phyloP scores from a whole-genome alignment of 2,797 vertebrate genomes.

The Melopsittacus undulatus region DNA sequence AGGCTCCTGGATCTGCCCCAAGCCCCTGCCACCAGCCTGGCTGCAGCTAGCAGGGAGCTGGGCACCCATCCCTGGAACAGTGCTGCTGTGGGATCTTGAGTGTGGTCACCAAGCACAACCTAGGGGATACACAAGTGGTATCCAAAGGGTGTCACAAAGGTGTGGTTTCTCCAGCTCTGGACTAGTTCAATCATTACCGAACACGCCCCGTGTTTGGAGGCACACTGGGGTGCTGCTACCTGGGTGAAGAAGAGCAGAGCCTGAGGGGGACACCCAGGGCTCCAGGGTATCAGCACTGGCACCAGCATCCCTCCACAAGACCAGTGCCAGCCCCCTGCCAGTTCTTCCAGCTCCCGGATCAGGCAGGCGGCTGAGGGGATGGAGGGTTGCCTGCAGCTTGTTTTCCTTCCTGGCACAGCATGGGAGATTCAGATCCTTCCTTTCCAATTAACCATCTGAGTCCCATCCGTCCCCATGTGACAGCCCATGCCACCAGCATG shows the following conservation, averaged over 20 bases:
- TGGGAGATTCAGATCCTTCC: background rate
- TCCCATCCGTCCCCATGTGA: background rate
- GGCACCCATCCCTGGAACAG: background rate
- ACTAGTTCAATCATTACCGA: fast-evolving
- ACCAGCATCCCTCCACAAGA: background rate
- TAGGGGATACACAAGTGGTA: too few species aligned
- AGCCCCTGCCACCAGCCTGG: background rate
- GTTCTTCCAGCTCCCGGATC: background rate
- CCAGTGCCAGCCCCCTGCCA: fast-evolving
- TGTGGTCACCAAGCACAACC: fast-evolving
- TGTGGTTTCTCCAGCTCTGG: background rate
- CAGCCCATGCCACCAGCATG: background rate
- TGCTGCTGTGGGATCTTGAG: background rate
- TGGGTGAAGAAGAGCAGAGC: background rate
- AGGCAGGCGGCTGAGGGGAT: background rate
- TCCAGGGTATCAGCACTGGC: fast-evolving
- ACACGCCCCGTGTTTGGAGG: background rate
- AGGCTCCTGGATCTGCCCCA: background rate
- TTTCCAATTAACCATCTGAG: fast-evolving
- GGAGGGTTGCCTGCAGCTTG: background rate
- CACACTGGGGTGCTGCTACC: fast-evolving
- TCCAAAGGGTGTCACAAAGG: background rate
- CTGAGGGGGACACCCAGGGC: background rate
- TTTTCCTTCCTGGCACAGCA: fast-evolving
- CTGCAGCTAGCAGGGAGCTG: too few species aligned